Evolutionary conservation across 2,888 invertebrate genomes (phyloP).

Genomic region (Xestia c-nigrum): DNA sequence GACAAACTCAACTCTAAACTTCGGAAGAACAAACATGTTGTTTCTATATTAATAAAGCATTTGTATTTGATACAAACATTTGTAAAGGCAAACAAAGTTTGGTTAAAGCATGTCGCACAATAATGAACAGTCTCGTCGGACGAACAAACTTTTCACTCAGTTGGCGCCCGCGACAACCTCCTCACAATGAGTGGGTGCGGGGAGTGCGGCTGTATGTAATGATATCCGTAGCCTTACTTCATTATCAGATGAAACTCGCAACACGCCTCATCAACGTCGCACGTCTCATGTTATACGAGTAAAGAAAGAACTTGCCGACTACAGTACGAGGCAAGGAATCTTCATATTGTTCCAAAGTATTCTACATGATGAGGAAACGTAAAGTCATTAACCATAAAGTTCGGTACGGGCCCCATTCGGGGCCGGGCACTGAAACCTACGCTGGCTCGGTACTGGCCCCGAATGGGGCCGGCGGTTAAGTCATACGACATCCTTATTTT

Average conservation of each 20-base stretch:
- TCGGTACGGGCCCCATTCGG: too few species aligned
- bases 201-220: slow-evolving; percentile 44
- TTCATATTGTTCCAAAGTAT: slow-evolving; percentile 1
- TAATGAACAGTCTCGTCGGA: slow-evolving; percentile 59
- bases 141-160: slow-evolving; percentile 65
- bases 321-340: background rate
- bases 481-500: too few species aligned
- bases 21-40: slow-evolving; percentile 20
- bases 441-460: too few species aligned
- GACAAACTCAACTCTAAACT: slow-evolving; percentile 22
- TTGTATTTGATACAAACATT: slow-evolving; percentile 50
- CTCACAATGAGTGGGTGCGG: slow-evolving; percentile 43
- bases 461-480: too few species aligned
- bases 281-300: slow-evolving; percentile 23
- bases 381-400: too few species aligned
- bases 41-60: slow-evolving; percentile 44
- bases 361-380: background rate
- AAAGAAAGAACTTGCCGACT: slow-evolving; percentile 18
- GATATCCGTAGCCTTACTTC: slow-evolving; percentile 59
- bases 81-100: slow-evolving; percentile 42
- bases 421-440: too few species aligned
- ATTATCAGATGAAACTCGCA: slow-evolving; percentile 67
- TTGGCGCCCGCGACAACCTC: slow-evolving; percentile 52
- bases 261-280: slow-evolving; percentile 66
- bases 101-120: slow-evolving; percentile 42